Evolutionary conservation across 2,113 vertebrate genomes (phyloP).

Genomic region (Eulacestoma nigropectus): DNA sequence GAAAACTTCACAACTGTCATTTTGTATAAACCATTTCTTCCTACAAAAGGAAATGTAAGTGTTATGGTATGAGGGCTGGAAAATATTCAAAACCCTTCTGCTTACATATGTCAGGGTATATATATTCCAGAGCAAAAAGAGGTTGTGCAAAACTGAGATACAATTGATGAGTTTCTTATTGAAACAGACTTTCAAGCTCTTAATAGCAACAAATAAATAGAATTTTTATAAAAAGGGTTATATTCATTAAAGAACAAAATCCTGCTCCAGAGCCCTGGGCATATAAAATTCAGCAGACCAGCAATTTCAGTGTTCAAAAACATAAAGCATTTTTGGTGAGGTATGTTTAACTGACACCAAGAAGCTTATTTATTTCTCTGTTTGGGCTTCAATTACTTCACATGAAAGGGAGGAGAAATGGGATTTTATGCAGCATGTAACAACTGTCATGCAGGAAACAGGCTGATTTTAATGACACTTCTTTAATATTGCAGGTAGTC

Average conservation of each 20-base stretch:
- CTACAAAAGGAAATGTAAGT: neutral
- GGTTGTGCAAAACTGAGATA: neutral
- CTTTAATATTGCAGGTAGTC: neutral
- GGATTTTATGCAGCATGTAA: neutral
- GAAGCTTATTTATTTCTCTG: neutral
- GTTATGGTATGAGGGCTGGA: neutral
- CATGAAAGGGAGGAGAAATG: neutral
- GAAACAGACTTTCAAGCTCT: neutral
- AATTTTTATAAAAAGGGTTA: neutral
- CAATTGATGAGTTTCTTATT: neutral
- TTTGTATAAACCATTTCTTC: neutral
- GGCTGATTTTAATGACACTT: neutral
- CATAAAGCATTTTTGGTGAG: neutral
- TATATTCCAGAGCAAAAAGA: neutral
- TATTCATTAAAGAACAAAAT: neutral
- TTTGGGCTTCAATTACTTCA: neutral
- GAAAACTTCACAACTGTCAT: neutral
- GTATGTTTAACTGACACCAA: neutral
- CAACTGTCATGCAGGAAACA: neutral
- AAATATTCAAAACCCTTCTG: neutral
- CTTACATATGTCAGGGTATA: neutral
- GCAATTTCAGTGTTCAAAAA: neutral
- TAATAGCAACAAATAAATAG: neutral
- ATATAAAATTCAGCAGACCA: neutral
- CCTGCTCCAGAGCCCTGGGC: neutral